Evolutionary conservation across 2,113 vertebrate species (phyloP).

Genomic region (Prionailurus viverrinus): DNA sequence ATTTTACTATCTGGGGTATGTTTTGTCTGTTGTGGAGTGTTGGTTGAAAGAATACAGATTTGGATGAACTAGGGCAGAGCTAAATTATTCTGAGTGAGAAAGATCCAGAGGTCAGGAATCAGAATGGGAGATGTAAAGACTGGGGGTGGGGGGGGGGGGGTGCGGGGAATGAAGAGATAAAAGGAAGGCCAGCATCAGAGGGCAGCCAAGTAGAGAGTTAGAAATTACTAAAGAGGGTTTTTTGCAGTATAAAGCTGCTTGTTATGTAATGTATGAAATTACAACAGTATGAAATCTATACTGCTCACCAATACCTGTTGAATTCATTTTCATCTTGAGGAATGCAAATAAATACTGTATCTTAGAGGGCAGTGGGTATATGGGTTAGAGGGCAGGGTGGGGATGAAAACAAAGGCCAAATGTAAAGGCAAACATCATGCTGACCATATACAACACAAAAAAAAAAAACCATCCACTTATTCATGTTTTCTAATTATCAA

Average conservation of each 20-base stretch:
- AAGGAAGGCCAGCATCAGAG: background rate
- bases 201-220: background rate
- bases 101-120: background rate
- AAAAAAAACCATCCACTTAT: background rate
- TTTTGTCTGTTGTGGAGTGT: background rate
- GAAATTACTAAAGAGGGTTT: background rate
- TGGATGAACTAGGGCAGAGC: background rate
- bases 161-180: background rate
- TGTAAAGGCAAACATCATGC: background rate
- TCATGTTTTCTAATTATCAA: background rate
- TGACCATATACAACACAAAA: background rate
- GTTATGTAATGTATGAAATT: background rate
- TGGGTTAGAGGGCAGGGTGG: background rate
- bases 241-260: background rate
- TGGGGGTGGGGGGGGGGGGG: rapidly evolving
- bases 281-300: background rate
- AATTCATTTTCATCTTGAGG: background rate
- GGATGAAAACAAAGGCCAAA: background rate
- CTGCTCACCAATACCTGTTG: background rate
- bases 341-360: background rate
- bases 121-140: background rate
- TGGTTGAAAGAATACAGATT: background rate
- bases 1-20: background rate
- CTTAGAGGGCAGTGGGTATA: background rate
- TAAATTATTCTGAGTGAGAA: background rate